Percentiles rank a stretch among this genome's conserved stretches.
These are phyloP conservation scores for Rhinophrynus dorsalis DNA, from an alignment of 2,797 vertebrate species.

Conservation along the genomic window DNA sequence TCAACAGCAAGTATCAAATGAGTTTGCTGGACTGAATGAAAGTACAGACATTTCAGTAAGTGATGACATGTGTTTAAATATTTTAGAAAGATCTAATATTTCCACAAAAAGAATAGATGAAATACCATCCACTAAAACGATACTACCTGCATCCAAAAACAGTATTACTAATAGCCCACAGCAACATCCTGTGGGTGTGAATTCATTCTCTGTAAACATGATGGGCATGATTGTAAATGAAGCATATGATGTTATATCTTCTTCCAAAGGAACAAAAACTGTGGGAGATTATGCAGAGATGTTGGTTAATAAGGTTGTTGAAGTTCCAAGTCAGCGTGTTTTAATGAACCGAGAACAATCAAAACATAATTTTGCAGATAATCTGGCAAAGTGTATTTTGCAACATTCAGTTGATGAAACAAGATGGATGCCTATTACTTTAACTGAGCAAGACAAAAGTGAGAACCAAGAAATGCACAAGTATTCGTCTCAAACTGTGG, in stretches of 20 bases:
- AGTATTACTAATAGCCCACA: background rate
- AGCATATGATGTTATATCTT: slow-evolving; percentile 82
- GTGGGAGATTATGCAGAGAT: slow-evolving; percentile 77
- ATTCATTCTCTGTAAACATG: slow-evolving; percentile 83
- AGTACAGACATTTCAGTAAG: slow-evolving; percentile 45
- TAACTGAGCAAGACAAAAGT: slow-evolving; percentile 1
- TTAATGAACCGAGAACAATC: slow-evolving; percentile 53
- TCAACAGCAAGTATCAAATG: slow-evolving; percentile 63
- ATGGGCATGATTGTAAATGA: slow-evolving; percentile 87
- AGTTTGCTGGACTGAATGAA: slow-evolving; percentile 43
- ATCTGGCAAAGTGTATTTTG: slow-evolving; percentile 62
- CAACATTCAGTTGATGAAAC: slow-evolving; percentile 64
- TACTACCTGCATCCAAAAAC: background rate
- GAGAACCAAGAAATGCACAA: slow-evolving; percentile 52
- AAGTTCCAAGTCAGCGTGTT: slow-evolving; percentile 47
- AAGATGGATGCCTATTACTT: slow-evolving; percentile 52
- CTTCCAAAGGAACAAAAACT: slow-evolving; percentile 76
- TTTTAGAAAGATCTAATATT: slow-evolving; percentile 11
- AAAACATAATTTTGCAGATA: slow-evolving; percentile 62
- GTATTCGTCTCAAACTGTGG: slow-evolving; percentile 51
- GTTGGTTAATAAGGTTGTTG: slow-evolving; percentile 70
- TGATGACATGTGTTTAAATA: background rate
- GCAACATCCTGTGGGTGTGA: slow-evolving; percentile 48
- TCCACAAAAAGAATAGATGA: background rate
- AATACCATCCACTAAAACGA: background rate